A percentile compares a stretch with the other conserved stretches of the same genome.
Evolutionary conservation across 2,113 vertebrate species (phyloP).

Genomic region (Paralichthys olivaceus): DNA sequence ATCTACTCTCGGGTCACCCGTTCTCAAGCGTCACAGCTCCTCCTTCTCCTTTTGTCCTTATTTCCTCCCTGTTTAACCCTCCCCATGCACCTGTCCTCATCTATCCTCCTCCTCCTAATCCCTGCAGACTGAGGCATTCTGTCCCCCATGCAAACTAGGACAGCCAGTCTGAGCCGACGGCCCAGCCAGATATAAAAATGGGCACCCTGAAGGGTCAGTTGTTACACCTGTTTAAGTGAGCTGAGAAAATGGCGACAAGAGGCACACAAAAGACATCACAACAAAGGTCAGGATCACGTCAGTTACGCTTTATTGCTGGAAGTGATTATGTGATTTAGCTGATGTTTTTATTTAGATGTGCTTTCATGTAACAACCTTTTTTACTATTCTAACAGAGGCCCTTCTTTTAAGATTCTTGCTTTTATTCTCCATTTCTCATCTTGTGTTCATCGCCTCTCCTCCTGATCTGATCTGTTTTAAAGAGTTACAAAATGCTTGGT

Average conservation of each 20-base stretch:
- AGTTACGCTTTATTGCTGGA: conserved; percentile 18
- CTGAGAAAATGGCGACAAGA: conserved; percentile 1
- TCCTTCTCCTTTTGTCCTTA: conserved; percentile 6
- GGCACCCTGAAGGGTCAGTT: conserved; percentile 21
- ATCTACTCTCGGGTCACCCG: conserved; percentile 12
- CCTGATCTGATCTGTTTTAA: conserved; percentile 24
- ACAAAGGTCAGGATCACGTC: background rate
- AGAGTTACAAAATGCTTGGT: conserved; percentile 3
- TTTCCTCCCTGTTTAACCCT: conserved; percentile 1
- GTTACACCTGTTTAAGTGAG: conserved; percentile 22
- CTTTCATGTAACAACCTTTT: conserved; percentile 17
- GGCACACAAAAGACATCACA: background rate
- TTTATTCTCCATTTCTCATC: conserved; percentile 15
- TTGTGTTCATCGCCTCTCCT: background rate
- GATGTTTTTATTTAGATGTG: conserved; percentile 23
- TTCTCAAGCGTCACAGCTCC: background rate
- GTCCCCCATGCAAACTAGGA: conserved; percentile 7
- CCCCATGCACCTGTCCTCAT: background rate
- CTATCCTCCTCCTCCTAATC: conserved; percentile 4
- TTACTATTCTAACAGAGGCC: background rate
- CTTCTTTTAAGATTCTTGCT: conserved; percentile 19
- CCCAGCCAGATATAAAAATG: conserved; percentile 15
- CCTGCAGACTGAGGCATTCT: conserved; percentile 28
- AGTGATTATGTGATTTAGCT: conserved; percentile 1
- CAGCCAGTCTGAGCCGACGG: conserved; percentile 19